Percentiles rank a stretch among this genome's conserved stretches.
These are phyloP conservation scores for Phrynocephalus guinanensis DNA, from an alignment of 2,797 vertebrate species.

Conservation along the genomic window DNA sequence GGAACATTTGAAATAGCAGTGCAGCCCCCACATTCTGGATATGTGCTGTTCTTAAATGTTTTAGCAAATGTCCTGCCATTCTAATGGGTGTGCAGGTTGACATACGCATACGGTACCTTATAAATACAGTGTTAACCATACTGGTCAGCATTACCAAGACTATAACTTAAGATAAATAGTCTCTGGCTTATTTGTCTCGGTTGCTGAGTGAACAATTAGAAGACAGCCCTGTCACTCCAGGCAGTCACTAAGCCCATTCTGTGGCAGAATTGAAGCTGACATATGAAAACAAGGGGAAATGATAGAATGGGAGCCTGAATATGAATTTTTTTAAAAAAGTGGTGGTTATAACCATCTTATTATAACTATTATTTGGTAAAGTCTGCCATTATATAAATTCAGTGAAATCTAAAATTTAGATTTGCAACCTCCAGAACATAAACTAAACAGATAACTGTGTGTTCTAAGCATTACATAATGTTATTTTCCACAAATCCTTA, in stretches of 20 bases:
- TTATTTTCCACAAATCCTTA: not conserved
- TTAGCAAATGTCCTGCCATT: too few species aligned
- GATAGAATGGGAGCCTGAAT: not conserved
- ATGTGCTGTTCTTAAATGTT: too few species aligned
- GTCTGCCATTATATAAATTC: not conserved
- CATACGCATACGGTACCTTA: not conserved
- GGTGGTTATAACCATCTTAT: not conserved
- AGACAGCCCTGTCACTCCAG: not conserved
- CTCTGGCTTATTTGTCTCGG: not conserved
- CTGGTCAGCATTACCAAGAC: not conserved
- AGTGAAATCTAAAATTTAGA: not conserved
- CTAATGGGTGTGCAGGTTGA: not conserved
- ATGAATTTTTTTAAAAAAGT: not conserved
- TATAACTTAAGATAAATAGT: not conserved
- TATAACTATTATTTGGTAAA: not conserved
- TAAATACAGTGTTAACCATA: not conserved
- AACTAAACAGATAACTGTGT: not conserved
- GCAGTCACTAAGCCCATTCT: not conserved
- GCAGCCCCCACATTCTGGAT: not conserved
- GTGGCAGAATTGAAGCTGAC: slow-evolving; percentile 8
- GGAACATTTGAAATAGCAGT: not conserved
- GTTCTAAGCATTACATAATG: not conserved
- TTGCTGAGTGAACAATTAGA: not conserved
- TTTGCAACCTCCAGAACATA: not conserved
- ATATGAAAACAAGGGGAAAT: not conserved